Evolutionary conservation across 1,140 invertebrate genomes (phyloP).

Genomic region (Leptopilina boulardi): DNA sequence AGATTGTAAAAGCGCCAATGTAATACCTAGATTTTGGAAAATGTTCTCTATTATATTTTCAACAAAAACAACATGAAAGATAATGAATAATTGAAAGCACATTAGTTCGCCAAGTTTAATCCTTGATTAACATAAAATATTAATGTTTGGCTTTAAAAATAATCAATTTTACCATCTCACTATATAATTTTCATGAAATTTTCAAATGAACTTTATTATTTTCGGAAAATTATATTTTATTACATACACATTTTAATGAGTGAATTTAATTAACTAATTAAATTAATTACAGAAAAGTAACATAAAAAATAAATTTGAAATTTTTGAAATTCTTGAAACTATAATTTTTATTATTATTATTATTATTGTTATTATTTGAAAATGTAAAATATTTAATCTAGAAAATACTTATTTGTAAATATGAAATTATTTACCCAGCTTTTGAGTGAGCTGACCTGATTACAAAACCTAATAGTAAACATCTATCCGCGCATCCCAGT

Average conservation of each 20-base stretch:
- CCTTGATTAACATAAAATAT: not conserved
- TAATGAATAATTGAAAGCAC: not conserved
- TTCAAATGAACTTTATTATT: too few species aligned
- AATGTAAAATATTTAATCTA: not conserved
- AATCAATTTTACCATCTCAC: not conserved
- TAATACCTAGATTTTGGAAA: not conserved
- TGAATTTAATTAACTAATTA: too few species aligned
- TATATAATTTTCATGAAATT: not conserved
- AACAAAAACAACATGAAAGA: not conserved
- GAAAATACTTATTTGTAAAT: not conserved
- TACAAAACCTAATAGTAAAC: constrained; percentile 5
- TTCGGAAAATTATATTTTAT: too few species aligned
- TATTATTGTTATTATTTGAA: not conserved
- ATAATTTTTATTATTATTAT: not conserved
- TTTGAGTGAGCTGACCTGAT: constrained; percentile 7
- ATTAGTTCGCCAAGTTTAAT: constrained; percentile 6
- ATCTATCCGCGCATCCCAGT: not conserved
- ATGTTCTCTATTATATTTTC: not conserved
- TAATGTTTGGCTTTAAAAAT: not conserved
- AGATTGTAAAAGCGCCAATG: not conserved
- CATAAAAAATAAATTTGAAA: too few species aligned
- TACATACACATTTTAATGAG: too few species aligned
- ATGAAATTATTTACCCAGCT: not conserved
- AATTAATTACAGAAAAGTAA: too few species aligned
- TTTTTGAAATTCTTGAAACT: too few species aligned